A percentile compares a stretch with the other conserved stretches of the same genome.
Evolutionary conservation across 1,140 invertebrate genomes (phyloP).

Genomic region (Diuraphis noxia): DNA sequence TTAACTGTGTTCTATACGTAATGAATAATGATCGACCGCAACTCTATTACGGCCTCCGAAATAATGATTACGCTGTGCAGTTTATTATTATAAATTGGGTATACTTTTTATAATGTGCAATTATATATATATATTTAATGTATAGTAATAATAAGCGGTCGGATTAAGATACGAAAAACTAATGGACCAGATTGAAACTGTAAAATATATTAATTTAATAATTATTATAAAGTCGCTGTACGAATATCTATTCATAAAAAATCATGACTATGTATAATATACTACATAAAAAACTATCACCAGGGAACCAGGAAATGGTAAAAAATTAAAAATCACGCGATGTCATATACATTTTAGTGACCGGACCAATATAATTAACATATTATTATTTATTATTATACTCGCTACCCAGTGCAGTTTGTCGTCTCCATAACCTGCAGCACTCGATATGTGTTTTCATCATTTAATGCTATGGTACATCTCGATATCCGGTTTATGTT

Average conservation of each 20-base stretch:
- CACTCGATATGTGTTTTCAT: background rate
- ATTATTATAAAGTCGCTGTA: background rate
- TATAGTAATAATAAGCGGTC: background rate
- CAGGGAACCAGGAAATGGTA: background rate
- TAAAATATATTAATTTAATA: slow-evolving; percentile 13
- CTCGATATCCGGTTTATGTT: background rate
- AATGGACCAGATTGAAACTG: background rate
- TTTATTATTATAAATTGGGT: background rate
- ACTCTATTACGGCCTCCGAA: background rate
- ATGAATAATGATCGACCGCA: background rate
- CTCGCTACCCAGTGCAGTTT: background rate
- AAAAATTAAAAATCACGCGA: background rate
- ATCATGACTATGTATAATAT: background rate
- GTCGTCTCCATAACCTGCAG: background rate
- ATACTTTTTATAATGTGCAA: background rate
- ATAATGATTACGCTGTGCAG: background rate
- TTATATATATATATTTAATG: no score
- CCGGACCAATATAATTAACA: background rate
- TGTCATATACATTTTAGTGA: background rate
- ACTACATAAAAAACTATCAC: background rate
- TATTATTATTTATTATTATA: no score
- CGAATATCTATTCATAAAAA: background rate
- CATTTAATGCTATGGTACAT: background rate
- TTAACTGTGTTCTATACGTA: background rate
- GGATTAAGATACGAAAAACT: background rate